phyloP scores from a whole-genome alignment of 2,113 vertebrate species.

The Aphyosemion australe region DNA sequence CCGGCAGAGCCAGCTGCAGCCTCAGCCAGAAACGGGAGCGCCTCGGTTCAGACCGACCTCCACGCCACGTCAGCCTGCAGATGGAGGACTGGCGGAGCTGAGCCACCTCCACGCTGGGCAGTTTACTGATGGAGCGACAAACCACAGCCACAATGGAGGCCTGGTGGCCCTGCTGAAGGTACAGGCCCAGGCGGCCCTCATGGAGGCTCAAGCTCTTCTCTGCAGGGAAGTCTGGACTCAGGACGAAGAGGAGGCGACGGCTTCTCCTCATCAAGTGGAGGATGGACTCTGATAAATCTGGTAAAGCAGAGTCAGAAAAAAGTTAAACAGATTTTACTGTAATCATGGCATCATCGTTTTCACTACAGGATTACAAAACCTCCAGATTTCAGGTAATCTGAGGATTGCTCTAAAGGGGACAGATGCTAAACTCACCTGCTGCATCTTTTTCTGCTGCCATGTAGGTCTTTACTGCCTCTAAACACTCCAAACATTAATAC shows the following conservation, averaged over 20 bases:
- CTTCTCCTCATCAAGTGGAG: conserved; percentile 88
- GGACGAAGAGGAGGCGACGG: conserved; percentile 87
- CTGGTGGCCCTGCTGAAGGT: conserved; percentile 83
- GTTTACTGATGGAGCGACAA: conserved; percentile 76
- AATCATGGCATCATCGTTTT: too few relatives aligned
- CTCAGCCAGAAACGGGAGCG: conserved; percentile 90
- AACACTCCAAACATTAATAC: too few relatives aligned
- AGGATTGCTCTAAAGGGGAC: too few relatives aligned
- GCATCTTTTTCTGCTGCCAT: too few relatives aligned
- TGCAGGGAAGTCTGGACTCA: conserved; percentile 84
- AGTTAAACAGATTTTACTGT: too few relatives aligned
- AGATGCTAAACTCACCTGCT: too few relatives aligned
- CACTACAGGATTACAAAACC: too few relatives aligned
- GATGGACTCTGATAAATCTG: conserved; percentile 86
- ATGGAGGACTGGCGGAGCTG: conserved; percentile 81
- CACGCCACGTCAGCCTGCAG: conserved; percentile 84
- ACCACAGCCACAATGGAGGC: conserved; percentile 84
- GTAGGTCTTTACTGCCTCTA: too few relatives aligned
- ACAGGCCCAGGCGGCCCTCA: conserved; percentile 89
- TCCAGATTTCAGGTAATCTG: too few relatives aligned
- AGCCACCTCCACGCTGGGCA: conserved; percentile 78
- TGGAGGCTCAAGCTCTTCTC: conserved; percentile 91
- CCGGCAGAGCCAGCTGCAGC: conserved; percentile 83
- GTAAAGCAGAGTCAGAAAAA: conserved; percentile 6
- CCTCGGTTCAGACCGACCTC: conserved; percentile 77